Base-by-base conservation (phyloP, 1,140 invertebrate species). In the Zeugodacus cucurbitae region DNA sequence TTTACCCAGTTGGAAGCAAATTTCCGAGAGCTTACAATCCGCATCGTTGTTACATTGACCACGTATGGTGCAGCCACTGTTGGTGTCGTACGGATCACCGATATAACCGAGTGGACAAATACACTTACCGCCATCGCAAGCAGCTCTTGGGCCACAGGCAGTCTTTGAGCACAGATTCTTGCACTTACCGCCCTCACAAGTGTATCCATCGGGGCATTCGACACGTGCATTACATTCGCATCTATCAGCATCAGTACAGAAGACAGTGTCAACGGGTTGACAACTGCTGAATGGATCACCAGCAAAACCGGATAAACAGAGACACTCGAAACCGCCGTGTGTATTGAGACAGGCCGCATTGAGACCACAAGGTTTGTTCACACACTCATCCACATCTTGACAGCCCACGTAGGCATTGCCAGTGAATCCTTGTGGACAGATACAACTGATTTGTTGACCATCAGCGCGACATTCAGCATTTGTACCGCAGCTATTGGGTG, bases 261-360 rank as follows among this genome's bases (percentile, higher is more conserved):
- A 95, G 32, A 95, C 95, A 59, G 95, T 94, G 89, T 96, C 95
- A 11, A 96, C 94, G 91, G 95, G 94, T 44, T 95, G 95, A 90
- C 97, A 98, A 89, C 96, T 95, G 88, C 96, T 94, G 91, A 98
- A 98, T 0, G 98, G 97, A 95, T 98, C 98, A 67, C 98, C 98
- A 86, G 96, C 95, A 92, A 96, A 97, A 64, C 96, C 96, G 87
- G 96, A 96, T 89, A 96, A 95, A 91, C 98, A 99, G 3, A 96
- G 95, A 93, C 98, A 99, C 91, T 98, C 97, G 90, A 96, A 98
- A 89, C 96, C 96, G 70, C 98, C 98, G 7, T 96, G 95, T 0
- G 97, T 97, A 90, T 98, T 98, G 64, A 98, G 96, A 90, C 98
- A 98, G 32, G 96, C 96, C 2, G 98, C 97, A 92, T 97, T 97